Base-by-base conservation (phyloP, 35 echinoderm and acorn worm genomes). In the Acanthaster planci region DNA sequence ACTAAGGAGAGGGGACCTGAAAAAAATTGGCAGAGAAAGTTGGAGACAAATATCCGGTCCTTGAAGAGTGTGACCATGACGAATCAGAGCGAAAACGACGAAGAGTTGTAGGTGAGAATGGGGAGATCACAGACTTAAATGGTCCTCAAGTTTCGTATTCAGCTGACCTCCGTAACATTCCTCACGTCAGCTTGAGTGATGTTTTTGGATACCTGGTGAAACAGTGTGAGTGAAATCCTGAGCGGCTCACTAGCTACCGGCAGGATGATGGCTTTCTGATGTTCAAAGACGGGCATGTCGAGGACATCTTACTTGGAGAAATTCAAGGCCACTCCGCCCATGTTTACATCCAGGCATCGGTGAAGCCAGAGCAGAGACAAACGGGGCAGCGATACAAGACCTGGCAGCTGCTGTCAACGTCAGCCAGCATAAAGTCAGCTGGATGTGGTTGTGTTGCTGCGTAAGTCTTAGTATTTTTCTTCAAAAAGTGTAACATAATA, bases 391-490 rank as follows among this genome's bases (percentile, higher is more conserved):
- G 75, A 52, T 87, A 87, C 59, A 16, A 32, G 51, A 79, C 86
- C n/a, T 78, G 51, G 76, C 27, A 80, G 19, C 60, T 80, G 51
- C 26, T 79, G 47, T 80, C 47, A 53, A 52, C 32, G 38, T 21
- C 39, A 57, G 75, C 76, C 21, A 55, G 78, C 79, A 76, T 87
- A 42, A 55, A 80, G 40, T 87, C 86, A 80, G 86, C 75, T 58
- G 76, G 75, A 21, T 87, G 86, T 55, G 27, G 36, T 40, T 87
- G 86, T 80, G 76, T 87, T 38, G 76, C 86, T 76, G 84, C 84
- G 84, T 86, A 78, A 86, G 84, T 86, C 31, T 51, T 86, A n/a
- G n/a, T n/a, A n/a, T 39, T 10, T 21, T 21, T 38, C 72, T 9
- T 85, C 26, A 84, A 35, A n/a, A n/a, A n/a, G n/a, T n/a, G n/a